Evolutionary conservation across 2,888 invertebrate genomes (phyloP).

Genomic region (Lathronympha strigana): DNA sequence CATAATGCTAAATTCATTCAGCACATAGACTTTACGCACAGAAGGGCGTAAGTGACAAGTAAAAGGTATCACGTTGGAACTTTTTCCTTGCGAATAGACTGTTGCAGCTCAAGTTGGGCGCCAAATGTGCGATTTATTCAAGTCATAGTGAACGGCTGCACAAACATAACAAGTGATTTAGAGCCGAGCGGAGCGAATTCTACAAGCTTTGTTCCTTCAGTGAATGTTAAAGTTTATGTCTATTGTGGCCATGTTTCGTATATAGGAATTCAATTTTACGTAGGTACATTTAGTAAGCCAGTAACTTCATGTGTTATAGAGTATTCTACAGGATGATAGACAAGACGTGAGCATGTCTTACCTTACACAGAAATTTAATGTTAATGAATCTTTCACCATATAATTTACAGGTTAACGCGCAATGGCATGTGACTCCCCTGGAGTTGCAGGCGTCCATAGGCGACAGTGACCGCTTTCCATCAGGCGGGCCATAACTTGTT

Average conservation of each 20-base stretch:
- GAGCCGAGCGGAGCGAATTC: conserved; percentile 49
- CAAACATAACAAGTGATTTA: conserved; percentile 62
- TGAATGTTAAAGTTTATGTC: conserved; percentile 59
- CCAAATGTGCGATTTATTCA: conserved; percentile 58
- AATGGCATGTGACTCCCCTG: no score
- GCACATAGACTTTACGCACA: conserved; percentile 8
- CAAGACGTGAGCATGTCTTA: no score
- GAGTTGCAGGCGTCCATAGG: no score
- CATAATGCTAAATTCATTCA: conserved; percentile 61
- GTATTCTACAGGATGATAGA: no score
- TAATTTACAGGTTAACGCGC: no score
- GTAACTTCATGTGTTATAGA: no score
- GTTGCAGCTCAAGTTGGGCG: conserved; percentile 36
- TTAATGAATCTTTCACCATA: no score
- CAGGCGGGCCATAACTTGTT: no score
- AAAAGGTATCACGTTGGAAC: not conserved
- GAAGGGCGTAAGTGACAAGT: not conserved
- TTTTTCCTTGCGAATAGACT: not conserved
- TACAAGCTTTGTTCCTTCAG: conserved; percentile 52
- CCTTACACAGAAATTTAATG: no score
- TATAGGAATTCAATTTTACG: conserved; percentile 50
- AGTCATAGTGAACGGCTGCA: conserved; percentile 52
- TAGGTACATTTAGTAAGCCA: no score
- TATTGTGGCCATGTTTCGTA: conserved; percentile 64
- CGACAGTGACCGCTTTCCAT: no score